phyloP scores from a whole-genome alignment of 2,888 invertebrate genomes.

The Meteorus cinctellus region DNA sequence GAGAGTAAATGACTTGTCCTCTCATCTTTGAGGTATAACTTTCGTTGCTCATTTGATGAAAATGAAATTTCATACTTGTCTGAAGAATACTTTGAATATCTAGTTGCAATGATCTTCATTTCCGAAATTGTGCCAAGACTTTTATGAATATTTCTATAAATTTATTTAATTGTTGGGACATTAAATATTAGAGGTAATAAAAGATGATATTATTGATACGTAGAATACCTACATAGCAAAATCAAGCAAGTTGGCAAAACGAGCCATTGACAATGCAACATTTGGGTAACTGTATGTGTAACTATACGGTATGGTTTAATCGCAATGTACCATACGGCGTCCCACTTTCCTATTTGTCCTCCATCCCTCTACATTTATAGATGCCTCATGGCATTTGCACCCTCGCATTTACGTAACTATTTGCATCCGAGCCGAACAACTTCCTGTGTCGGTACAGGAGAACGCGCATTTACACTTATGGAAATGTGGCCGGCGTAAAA shows the following conservation, averaged over 20 bases:
- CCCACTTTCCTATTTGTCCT: conserved; percentile 22
- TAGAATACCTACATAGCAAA: neutral
- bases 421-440: conserved; percentile 56
- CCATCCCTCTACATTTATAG: conserved; percentile 1
- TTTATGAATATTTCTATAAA: neutral
- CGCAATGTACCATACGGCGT: conserved; percentile 7
- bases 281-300: neutral
- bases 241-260: conserved; percentile 13
- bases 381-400: conserved; percentile 45
- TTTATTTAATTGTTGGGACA: neutral
- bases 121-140: neutral
- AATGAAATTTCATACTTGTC: neutral
- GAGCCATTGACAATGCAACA: conserved; percentile 6
- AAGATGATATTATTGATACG: neutral
- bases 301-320: conserved; percentile 16
- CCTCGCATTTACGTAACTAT: conserved; percentile 56
- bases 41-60: too few relatives aligned
- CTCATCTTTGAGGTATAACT: too few relatives aligned
- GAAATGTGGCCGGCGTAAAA: conserved; percentile 51
- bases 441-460: conserved; percentile 30
- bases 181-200: conserved; percentile 1
- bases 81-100: neutral
- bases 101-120: neutral
- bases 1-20: neutral
- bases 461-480: conserved; percentile 51